phyloP scores from a whole-genome alignment of 2,888 invertebrate genomes.

The Trilocha varians region DNA sequence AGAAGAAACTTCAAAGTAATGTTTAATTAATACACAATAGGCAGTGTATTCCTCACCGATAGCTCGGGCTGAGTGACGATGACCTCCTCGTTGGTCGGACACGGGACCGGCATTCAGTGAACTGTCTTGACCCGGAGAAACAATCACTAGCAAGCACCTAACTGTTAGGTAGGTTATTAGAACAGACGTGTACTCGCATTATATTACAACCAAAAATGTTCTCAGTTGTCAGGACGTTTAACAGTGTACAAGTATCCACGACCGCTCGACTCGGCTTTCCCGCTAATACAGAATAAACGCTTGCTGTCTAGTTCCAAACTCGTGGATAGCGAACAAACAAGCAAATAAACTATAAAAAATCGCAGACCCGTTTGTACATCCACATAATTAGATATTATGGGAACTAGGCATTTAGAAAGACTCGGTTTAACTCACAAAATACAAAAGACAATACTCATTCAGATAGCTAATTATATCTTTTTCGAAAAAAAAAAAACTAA shows the following conservation, averaged over 20 bases:
- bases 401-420: too few species aligned
- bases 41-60: slow-evolving; percentile 28
- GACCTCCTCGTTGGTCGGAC: slow-evolving; percentile 32
- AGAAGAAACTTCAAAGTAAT: neutral
- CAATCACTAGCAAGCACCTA: slow-evolving; percentile 23
- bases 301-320: slow-evolving; percentile 16
- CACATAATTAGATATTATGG: too few species aligned
- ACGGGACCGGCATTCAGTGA: slow-evolving; percentile 40
- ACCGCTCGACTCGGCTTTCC: slow-evolving; percentile 39
- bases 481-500: too few species aligned
- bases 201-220: slow-evolving; percentile 6
- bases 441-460: too few species aligned
- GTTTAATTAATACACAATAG: slow-evolving; percentile 9
- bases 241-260: slow-evolving; percentile 21
- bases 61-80: slow-evolving; percentile 29
- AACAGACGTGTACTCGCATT: slow-evolving; percentile 22
- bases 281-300: slow-evolving; percentile 20
- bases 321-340: slow-evolving; percentile 13
- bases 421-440: too few species aligned
- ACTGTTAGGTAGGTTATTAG: slow-evolving; percentile 33
- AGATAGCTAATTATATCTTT: too few species aligned
- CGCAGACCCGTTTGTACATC: too few species aligned
- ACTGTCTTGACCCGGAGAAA: slow-evolving; percentile 38
- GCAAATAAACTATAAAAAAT: too few species aligned
- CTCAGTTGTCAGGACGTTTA: slow-evolving; percentile 8